These are phyloP conservation scores for Scortum barcoo DNA, from an alignment of 2,113 vertebrate species.

Conservation along the genomic window DNA sequence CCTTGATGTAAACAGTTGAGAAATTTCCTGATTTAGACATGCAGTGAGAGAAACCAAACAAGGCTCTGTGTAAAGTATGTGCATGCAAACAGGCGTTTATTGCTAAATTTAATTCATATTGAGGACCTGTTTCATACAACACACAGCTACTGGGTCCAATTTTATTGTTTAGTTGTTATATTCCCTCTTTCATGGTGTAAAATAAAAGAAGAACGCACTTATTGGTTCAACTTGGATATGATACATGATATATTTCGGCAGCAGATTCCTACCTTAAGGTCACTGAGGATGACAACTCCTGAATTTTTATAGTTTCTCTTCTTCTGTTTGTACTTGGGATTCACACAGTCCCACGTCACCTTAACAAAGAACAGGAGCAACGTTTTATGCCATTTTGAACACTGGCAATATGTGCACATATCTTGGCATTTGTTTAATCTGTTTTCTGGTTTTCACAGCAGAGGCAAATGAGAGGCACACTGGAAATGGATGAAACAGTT, in stretches of 20 bases:
- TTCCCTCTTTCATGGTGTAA: neutral
- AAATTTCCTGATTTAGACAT: neutral
- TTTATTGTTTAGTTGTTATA: neutral
- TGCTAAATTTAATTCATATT: neutral
- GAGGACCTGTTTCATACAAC: neutral
- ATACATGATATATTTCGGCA: neutral
- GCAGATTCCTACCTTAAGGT: slow-evolving; percentile 89
- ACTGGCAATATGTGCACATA: neutral
- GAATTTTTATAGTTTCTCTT: slow-evolving; percentile 97
- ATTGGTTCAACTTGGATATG: neutral
- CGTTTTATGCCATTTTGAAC: slow-evolving; percentile 21
- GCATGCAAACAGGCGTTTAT: neutral
- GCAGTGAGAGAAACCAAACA: neutral
- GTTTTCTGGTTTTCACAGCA: slow-evolving; percentile 38
- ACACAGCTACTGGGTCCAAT: neutral
- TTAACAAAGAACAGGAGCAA: slow-evolving; percentile 54
- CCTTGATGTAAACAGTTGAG: neutral
- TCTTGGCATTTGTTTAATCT: slow-evolving; percentile 44
- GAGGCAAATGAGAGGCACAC: slow-evolving; percentile 44
- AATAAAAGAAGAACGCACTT: neutral
- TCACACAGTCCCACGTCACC: slow-evolving; percentile 95
- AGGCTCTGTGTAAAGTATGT: neutral
- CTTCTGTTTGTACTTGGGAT: slow-evolving; percentile 95
- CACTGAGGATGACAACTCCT: slow-evolving; percentile 90
- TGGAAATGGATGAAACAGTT: slow-evolving; percentile 49